Percentiles rank a stretch among this genome's conserved stretches.
These are phyloP conservation scores for Hydrotaea diabolus DNA, from an alignment of 2,888 invertebrate genomes.

Conservation along the genomic window DNA sequence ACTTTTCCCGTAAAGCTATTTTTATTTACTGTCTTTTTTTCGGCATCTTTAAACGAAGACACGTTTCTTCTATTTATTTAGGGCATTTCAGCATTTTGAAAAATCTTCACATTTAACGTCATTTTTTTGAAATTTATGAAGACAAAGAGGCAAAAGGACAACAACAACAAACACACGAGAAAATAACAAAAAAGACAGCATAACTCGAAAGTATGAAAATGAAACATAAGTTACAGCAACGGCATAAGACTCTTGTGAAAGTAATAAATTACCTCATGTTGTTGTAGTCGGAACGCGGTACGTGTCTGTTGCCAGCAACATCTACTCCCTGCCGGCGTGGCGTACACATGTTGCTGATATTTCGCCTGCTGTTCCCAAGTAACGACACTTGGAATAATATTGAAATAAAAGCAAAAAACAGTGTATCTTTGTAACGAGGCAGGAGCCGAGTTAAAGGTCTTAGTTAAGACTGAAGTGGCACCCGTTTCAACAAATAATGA, in stretches of 20 bases:
- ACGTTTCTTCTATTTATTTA: background rate
- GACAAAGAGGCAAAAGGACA: background rate
- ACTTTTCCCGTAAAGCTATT: background rate
- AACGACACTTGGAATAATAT: too few species aligned
- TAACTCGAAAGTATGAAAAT: background rate
- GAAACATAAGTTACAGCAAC: background rate
- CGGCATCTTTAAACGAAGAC: background rate
- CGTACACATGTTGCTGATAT: background rate
- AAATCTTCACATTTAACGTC: background rate
- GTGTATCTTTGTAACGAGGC: too few species aligned
- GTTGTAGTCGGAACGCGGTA: background rate
- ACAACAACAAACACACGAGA: too few species aligned
- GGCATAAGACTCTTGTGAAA: constrained; percentile 3
- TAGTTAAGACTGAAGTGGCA: too few species aligned
- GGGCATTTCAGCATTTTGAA: background rate
- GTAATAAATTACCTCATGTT: constrained; percentile 2
- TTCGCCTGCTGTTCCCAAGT: background rate
- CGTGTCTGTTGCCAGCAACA: background rate
- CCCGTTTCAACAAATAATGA: too few species aligned
- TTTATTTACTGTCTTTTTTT: background rate
- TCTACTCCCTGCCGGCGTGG: background rate
- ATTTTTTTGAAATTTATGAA: constrained; percentile 7
- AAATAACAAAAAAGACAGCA: background rate
- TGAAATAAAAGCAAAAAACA: too few species aligned
- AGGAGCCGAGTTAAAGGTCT: too few species aligned